These are phyloP conservation scores for Orientallactaga sibirica DNA, from an alignment of 2,797 vertebrate species.

Conservation along the genomic window DNA sequence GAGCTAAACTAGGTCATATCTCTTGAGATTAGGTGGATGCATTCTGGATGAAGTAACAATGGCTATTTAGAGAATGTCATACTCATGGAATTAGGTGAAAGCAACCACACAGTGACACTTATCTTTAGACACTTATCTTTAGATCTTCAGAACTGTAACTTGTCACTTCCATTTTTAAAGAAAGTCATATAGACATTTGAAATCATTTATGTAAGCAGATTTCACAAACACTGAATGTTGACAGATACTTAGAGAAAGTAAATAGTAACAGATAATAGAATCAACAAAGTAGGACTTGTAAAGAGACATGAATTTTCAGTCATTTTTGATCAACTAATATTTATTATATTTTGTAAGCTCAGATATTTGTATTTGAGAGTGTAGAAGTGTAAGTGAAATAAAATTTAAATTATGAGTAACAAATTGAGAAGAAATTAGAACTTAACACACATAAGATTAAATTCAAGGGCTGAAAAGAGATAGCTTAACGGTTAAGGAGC, in stretches of 20 bases:
- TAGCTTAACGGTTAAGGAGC: too few relatives aligned
- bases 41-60: not conserved
- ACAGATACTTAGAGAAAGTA: not conserved
- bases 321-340: conserved; percentile 2
- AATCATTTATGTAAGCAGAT: not conserved
- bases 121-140: not conserved
- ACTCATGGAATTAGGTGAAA: not conserved
- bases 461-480: not conserved
- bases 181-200: not conserved
- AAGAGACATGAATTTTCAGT: not conserved
- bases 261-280: not conserved
- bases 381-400: not conserved
- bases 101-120: not conserved
- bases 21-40: not conserved
- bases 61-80: not conserved
- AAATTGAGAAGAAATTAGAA: not conserved
- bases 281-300: not conserved
- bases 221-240: not conserved
- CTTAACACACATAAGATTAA: not conserved
- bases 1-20: not conserved
- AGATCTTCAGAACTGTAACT: not conserved
- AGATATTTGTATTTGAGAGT: not conserved
- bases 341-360: conserved; percentile 9
- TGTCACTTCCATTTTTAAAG: not conserved
- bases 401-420: not conserved